Evolutionary conservation across 2,113 vertebrate genomes (phyloP), one percentile per base, ranked within the genome.

Genomic region (Phylloscopus whistleri): DNA sequence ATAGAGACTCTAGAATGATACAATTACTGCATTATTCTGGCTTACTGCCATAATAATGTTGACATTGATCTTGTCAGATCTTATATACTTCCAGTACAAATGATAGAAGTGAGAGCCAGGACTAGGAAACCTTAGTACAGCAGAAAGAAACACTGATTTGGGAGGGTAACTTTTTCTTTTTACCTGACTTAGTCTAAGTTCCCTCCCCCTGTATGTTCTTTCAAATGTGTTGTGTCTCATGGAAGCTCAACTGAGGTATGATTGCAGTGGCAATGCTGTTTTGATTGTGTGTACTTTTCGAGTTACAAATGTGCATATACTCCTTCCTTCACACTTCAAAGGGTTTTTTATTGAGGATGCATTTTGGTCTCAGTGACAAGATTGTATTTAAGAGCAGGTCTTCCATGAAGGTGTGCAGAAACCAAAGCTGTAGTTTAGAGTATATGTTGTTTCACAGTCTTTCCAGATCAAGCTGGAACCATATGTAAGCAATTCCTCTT

Each of bases 21-120:
- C 37, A 89, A 78, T 92, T 92, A 83, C 69, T 93, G 90, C 31
- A 66, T 94, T 91, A 63, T 79, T 90, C 49, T 87, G 43, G 33
- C 60, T 90, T 94, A 94, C 26, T 87, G 41, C 15, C 4, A 1
- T 92, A 89, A 48, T 74, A 80, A 77, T 1, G 0, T 39, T 69
- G 68, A 41, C 39, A 56, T 31, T 81, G 72, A 66, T 95, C 83
- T 87, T 87, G 91, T 86, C 84, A 78, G 53, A 56, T 84, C 31
- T 81, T 67, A 24, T 5, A 26, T 89, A 53, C 24, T 84, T 93
- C 35, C 52, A 86, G 7, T 53, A 41, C 37, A 73, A 69, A 73
- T 75, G 30, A 41, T 53, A 66, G 28, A 80, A 91, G 51, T n/a
- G 48, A 80, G 60, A 39, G n/a, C 70, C 74, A 82, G 37, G 20